Evolutionary conservation across 2,113 vertebrate species (phyloP).

Genomic region (Callionymus lyra): DNA sequence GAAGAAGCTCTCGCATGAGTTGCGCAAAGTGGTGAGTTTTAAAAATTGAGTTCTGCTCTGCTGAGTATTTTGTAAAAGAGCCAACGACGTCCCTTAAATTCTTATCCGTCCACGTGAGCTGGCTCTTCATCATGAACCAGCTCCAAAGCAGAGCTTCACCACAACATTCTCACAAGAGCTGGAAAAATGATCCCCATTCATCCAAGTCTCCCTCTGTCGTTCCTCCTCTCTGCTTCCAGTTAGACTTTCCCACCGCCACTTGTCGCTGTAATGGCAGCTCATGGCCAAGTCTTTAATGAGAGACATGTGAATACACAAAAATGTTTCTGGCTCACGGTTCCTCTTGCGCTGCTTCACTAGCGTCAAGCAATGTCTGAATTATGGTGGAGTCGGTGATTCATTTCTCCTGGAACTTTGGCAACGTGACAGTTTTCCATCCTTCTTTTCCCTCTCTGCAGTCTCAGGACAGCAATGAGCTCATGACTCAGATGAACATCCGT

Average conservation of each 20-base stretch:
- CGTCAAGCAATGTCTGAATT: conserved; percentile 55
- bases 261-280: conserved; percentile 43
- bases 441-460: conserved; percentile 56
- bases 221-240: conserved; percentile 12
- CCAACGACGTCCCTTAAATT: too few relatives aligned
- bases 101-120: too few relatives aligned
- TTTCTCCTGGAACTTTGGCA: conserved; percentile 60
- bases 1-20: conserved; percentile 77
- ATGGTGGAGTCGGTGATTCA: conserved; percentile 43
- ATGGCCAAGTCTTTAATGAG: conserved; percentile 55
- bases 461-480: conserved; percentile 67
- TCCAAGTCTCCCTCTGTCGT: conserved; percentile 5
- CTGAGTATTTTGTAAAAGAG: too few relatives aligned
- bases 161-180: too few relatives aligned
- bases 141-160: too few relatives aligned
- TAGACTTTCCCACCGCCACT: conserved; percentile 35
- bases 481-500: conserved; percentile 58
- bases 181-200: neutral
- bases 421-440: conserved; percentile 50
- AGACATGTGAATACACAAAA: conserved; percentile 59
- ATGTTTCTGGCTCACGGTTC: conserved; percentile 41
- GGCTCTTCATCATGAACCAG: too few relatives aligned
- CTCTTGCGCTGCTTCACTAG: conserved; percentile 45
- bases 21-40: conserved; percentile 83
- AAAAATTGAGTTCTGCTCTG: too few relatives aligned